Evolutionary conservation across 1,140 invertebrate genomes (phyloP).

Genomic region (Paramacrobiotus metropolitanus): DNA sequence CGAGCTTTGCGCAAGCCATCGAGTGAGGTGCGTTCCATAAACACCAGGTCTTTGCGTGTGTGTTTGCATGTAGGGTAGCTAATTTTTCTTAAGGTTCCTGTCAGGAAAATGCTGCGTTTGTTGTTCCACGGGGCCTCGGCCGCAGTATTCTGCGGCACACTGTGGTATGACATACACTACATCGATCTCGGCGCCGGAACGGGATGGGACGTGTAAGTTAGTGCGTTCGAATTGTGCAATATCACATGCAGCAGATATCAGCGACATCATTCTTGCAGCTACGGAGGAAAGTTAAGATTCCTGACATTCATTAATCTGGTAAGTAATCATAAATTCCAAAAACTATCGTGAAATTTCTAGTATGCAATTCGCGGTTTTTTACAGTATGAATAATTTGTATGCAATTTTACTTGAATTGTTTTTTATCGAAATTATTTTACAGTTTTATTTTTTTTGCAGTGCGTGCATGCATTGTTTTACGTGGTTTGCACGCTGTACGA

Average conservation of each 20-base stretch:
- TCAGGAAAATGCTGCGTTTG: neutral
- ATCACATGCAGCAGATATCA: neutral
- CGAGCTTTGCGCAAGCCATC: no score
- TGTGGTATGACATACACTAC: neutral
- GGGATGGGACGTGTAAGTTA: neutral
- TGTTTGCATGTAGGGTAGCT: no score
- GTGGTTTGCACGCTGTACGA: neutral
- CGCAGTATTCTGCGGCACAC: neutral
- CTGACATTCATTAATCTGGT: neutral
- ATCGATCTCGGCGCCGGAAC: neutral
- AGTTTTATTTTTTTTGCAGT: neutral
- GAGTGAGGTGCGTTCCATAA: no score
- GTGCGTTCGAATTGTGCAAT: neutral
- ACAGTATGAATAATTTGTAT: no score
- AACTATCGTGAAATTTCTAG: neutral
- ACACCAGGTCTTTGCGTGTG: no score
- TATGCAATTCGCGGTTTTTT: neutral
- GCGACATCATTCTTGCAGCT: neutral
- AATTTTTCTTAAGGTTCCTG: neutral
- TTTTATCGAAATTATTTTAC: neutral
- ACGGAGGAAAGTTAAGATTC: constrained; percentile 1
- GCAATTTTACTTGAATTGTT: neutral
- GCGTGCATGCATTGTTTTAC: neutral
- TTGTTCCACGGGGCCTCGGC: neutral
- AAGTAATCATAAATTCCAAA: neutral